Conservation (phyloP, 1,140 invertebrate species). For the Trachelipus rathkii region DNA sequence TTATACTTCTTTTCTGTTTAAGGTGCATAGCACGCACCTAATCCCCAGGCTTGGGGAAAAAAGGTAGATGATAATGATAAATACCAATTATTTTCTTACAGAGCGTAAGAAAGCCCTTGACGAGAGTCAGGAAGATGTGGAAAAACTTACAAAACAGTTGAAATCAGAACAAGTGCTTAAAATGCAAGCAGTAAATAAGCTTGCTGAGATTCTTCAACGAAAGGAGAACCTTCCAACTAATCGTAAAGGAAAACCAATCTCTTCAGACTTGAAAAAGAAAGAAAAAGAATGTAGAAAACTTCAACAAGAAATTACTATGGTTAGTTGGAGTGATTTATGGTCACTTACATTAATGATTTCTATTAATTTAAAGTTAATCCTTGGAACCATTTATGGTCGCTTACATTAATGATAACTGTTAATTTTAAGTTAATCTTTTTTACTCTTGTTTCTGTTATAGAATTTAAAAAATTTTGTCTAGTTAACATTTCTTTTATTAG, state of each 20-base stretch:
- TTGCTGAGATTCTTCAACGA: conserved; percentile 93
- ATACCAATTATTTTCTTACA: background rate
- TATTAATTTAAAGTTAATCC: too few relatives aligned
- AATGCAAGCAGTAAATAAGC: conserved; percentile 90
- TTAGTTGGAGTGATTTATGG: conserved; percentile 46
- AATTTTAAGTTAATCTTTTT: too few relatives aligned
- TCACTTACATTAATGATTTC: too few relatives aligned
- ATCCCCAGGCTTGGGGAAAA: too few relatives aligned
- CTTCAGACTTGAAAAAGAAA: conserved; percentile 76
- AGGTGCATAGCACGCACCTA: too few relatives aligned
- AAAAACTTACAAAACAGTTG: conserved; percentile 76
- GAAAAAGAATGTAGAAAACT: conserved; percentile 92
- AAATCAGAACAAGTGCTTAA: conserved; percentile 84
- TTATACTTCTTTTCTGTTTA: too few relatives aligned
- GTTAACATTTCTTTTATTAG: too few relatives aligned
- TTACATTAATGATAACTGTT: too few relatives aligned
- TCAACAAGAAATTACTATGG: conserved; percentile 89
- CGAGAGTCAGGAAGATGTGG: conserved; percentile 64
- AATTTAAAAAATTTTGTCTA: too few relatives aligned
- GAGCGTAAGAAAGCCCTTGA: conserved; percentile 47
- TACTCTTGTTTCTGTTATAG: too few relatives aligned
- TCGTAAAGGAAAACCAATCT: conserved; percentile 59
- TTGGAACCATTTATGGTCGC: too few relatives aligned
- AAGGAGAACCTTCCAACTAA: conserved; percentile 62
- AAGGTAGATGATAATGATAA: too few relatives aligned